phyloP scores from a whole-genome alignment of 2,113 vertebrate species.

The Sus scrofa region T2T-Sscrofa CM000820.6:36578501-36579000 shows the following conservation, averaged over 20 bases:
- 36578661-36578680: neutral
- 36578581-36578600: slow-evolving; percentile 47
- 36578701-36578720: neutral
- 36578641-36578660: slow-evolving; percentile 28
- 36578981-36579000: neutral
- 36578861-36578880: neutral
- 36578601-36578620: slow-evolving; percentile 23
- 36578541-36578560: slow-evolving; percentile 23
- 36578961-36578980: neutral
- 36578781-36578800: neutral
- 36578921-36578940: neutral
- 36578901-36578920: neutral
- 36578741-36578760: neutral
- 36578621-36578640: neutral
- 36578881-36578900: neutral
- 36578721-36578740: neutral
- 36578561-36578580: slow-evolving; percentile 49
- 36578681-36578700: neutral
- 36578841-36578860: neutral
- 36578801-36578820: neutral
- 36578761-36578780: neutral
- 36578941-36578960: neutral
- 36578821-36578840: neutral
- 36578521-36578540: neutral
- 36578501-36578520: too few relatives aligned